A percentile compares a stretch with the other conserved stretches of the same genome.
phyloP scores from a whole-genome alignment of 2,888 invertebrate genomes.

The Actias luna region DNA sequence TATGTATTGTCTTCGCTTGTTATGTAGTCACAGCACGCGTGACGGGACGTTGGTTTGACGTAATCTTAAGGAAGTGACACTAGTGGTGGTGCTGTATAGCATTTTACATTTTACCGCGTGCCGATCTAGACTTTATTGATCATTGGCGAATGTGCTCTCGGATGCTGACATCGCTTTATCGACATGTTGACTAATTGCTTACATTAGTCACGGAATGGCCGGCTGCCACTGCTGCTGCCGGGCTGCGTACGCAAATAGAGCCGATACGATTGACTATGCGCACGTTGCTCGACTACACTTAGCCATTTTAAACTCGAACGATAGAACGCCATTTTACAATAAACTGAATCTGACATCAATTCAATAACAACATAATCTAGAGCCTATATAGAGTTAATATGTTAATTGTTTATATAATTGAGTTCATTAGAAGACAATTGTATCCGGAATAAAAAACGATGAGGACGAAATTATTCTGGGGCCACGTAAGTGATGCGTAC shows the following conservation, averaged over 20 bases:
- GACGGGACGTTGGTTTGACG: neutral
- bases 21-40: neutral
- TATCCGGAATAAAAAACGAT: constrained; percentile 37
- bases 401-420: constrained; percentile 15
- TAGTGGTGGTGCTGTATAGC: neutral
- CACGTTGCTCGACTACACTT: constrained; percentile 62
- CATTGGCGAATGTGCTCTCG: constrained; percentile 27
- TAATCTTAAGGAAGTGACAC: constrained; percentile 1
- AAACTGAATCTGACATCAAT: constrained; percentile 9
- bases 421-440: constrained; percentile 38
- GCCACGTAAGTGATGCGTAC: constrained; percentile 33
- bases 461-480: constrained; percentile 48
- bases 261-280: constrained; percentile 64
- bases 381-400: constrained; percentile 8
- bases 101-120: neutral
- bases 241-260: constrained; percentile 67
- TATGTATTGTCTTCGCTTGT: neutral
- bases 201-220: constrained; percentile 61
- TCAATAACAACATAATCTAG: constrained; percentile 1
- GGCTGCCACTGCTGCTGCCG: constrained; percentile 55
- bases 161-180: constrained; percentile 63
- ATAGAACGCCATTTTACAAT: constrained; percentile 11
- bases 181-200: constrained; percentile 72
- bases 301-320: constrained; percentile 17
- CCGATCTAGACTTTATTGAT: constrained; percentile 42